Evolutionary conservation across 2,113 vertebrate genomes (phyloP), one percentile per base, ranked within the genome.

Genomic region (Burhinus oedicnemus): DNA sequence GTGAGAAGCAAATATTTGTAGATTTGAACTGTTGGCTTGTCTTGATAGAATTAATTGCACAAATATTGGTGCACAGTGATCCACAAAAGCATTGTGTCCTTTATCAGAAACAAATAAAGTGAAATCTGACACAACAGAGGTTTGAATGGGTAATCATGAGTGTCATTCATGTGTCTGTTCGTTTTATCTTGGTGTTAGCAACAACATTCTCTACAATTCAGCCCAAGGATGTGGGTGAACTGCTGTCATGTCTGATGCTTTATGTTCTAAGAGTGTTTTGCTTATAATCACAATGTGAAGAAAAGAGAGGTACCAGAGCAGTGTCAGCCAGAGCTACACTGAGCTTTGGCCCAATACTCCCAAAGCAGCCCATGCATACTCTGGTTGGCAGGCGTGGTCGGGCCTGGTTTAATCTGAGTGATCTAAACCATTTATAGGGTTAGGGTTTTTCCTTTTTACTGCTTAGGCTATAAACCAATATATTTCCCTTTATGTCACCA

Each of bases 1-100:
- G 62, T 77, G 69, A 78, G 76, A 95, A 94, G 88, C 94, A 97
- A 98, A 97, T 97, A 96, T 97, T 97, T 97, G 83, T 89, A 93
- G 93, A 80, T 93, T 49, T 93, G 75, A 95, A 93, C 82, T 65
- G 72, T 38, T 96, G 74, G 30, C 71, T 82, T 96, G 84, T 60
- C 87, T 82, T 82, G 89, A 32, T 78, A 95, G 85, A 97, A 97
- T 94, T 97, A 97, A 97, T 95, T 96, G 76, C 29, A 66, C 75
- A 93, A 69, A 92, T 87, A 91, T 91, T 89, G 87, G 74, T 95
- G 88, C 47, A 96, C 83, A 88, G 29, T 92, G 96, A 96, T 87
- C 80, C 75, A 90, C 32, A 81, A 49, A 78, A 87, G 75, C 25
- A 20, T 83, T 68, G 47, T 87, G 62, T 90, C 66, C 32, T 94